Evolutionary conservation across 2,888 invertebrate species (phyloP).

Genomic region (Thecophora atra): DNA sequence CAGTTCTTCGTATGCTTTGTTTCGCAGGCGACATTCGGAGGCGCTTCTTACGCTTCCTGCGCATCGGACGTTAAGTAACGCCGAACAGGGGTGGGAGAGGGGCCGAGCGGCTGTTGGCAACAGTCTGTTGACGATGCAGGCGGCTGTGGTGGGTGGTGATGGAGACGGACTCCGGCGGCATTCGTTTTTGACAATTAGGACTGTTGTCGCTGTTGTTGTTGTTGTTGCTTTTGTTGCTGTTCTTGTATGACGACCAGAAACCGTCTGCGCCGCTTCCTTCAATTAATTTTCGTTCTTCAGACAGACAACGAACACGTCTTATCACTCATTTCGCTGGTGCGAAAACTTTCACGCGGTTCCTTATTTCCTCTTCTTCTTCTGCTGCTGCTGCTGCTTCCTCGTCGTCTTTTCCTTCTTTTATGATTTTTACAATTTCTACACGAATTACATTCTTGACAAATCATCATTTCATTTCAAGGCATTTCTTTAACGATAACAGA

Average conservation of each 20-base stretch:
- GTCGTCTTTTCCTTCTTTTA: no score
- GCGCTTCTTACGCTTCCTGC: not conserved
- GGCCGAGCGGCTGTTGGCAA: not conserved
- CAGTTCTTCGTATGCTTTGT: not conserved
- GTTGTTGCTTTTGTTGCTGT: not conserved
- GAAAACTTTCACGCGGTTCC: not conserved
- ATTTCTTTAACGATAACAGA: no score
- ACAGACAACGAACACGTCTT: not conserved
- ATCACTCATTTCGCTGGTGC: not conserved
- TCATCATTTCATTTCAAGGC: no score
- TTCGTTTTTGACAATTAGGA: constrained; percentile 33
- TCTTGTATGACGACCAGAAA: not conserved
- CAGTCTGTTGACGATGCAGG: not conserved
- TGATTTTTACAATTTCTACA: no score
- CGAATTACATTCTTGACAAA: no score
- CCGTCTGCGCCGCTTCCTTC: not conserved
- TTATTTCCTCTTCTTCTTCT: constrained; percentile 12
- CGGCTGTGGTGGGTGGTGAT: not conserved
- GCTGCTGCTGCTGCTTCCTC: not conserved
- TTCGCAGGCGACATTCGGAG: not conserved
- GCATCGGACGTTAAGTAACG: not conserved
- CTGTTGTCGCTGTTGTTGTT: constrained; percentile 9
- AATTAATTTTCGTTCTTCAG: not conserved
- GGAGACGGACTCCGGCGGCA: constrained; percentile 21
- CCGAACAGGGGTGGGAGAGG: not conserved